phyloP scores from a whole-genome alignment of 2,888 invertebrate species.

The Coenonympha glycerion region DNA sequence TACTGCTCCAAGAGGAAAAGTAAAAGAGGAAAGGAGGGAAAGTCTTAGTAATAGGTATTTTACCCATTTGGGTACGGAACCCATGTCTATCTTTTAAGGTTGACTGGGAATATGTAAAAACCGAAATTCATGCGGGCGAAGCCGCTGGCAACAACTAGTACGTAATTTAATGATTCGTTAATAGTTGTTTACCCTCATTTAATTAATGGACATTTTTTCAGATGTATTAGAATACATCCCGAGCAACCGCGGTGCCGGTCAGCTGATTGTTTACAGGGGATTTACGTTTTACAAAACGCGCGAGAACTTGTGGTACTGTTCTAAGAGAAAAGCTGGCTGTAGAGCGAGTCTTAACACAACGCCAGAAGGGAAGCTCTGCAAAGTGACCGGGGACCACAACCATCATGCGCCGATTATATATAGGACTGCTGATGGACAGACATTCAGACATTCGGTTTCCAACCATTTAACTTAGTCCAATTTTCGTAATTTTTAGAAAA shows the following conservation, averaged over 20 bases:
- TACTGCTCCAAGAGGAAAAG: no score
- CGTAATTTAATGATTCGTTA: no score
- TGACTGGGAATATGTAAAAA: no score
- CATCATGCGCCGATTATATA: conserved; percentile 28
- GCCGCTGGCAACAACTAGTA: conserved; percentile 29
- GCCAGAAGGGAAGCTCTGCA: conserved; percentile 20
- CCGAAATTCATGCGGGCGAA: conserved; percentile 24
- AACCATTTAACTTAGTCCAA: no score
- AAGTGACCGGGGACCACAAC: conserved; percentile 29
- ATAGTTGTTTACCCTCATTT: not conserved
- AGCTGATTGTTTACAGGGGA: conserved; percentile 15
- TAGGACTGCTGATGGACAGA: conserved; percentile 26
- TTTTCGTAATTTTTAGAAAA: no score
- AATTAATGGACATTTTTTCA: conserved; percentile 4
- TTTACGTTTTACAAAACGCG: conserved; percentile 34
- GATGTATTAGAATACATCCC: conserved; percentile 23
- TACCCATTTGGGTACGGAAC: no score
- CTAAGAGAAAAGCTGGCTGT: conserved; percentile 36
- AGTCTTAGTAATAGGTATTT: no score
- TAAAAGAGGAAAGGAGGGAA: no score
- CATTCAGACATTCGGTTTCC: no score
- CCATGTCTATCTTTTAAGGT: no score
- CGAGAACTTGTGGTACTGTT: conserved; percentile 39
- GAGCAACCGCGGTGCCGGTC: conserved; percentile 10
- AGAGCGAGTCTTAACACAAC: conserved; percentile 29